These are phyloP conservation scores for Eutrigla gurnardus DNA, from an alignment of 2,797 vertebrate genomes.

Conservation along the genomic window DNA sequence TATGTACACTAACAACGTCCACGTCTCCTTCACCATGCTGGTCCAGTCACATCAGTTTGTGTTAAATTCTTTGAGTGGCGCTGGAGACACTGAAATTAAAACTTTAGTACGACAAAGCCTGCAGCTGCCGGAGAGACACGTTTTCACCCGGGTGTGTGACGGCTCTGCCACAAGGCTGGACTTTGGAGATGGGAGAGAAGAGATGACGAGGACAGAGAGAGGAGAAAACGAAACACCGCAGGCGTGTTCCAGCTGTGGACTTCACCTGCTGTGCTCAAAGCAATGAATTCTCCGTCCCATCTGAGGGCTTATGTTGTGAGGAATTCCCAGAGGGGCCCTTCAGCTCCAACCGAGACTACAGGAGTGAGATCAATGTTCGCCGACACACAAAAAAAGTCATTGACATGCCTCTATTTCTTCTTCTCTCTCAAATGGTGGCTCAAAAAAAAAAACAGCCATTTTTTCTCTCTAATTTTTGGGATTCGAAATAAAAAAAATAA, in stretches of 20 bases:
- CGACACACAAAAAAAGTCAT: conserved; percentile 22
- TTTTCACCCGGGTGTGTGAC: conserved; percentile 23
- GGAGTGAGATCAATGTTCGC: conserved; percentile 48
- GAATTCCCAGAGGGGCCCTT: conserved; percentile 55
- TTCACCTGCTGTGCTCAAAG: conserved; percentile 66
- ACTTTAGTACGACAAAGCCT: conserved; percentile 63
- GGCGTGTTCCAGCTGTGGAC: conserved; percentile 28
- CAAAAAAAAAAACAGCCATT: conserved; percentile 23
- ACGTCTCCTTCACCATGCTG: conserved; percentile 57
- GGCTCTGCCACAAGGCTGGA: conserved; percentile 45
- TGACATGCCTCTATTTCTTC: conserved; percentile 15
- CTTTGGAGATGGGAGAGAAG: conserved; percentile 67
- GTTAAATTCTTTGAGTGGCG: conserved; percentile 68
- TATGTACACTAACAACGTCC: conserved; percentile 67
- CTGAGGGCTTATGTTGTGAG: conserved; percentile 41
- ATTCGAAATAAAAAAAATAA: conserved; percentile 28
- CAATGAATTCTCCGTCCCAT: conserved; percentile 48
- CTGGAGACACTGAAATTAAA: conserved; percentile 56
- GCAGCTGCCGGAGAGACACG: conserved; percentile 36
- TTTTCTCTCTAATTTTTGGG: conserved; percentile 55
- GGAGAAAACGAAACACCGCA: background rate
- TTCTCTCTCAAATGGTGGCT: conserved; percentile 27
- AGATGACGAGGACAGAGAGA: conserved; percentile 11
- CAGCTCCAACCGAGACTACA: conserved; percentile 27
- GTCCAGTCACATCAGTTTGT: conserved; percentile 71